A percentile compares a stretch with the other conserved stretches of the same genome.
Conservation (phyloP, 2,888 invertebrate species). For the Drosophila paranaensis region DNA sequence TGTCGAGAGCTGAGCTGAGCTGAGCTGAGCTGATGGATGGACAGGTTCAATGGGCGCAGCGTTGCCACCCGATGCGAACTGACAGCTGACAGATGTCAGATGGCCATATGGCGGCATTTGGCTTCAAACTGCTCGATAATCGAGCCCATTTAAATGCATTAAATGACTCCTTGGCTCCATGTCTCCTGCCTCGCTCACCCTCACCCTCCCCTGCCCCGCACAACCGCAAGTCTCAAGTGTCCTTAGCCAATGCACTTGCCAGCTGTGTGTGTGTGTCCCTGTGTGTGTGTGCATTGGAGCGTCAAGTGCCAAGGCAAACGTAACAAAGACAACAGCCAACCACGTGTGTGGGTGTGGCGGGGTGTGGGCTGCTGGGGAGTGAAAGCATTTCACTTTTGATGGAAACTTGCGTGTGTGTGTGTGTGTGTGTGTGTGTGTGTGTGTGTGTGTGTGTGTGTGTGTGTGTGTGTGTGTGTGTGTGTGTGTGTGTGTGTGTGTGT, state of each 20-base stretch:
- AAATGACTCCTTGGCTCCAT: slow-evolving; percentile 36
- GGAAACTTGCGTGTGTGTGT: not conserved
- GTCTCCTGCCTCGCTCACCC: too few relatives aligned
- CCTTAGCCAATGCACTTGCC: slow-evolving; percentile 11
- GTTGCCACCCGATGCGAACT: slow-evolving; percentile 53
- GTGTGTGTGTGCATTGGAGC: slow-evolving; percentile 41
- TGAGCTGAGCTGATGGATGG: slow-evolving; percentile 10
- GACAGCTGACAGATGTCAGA: slow-evolving; percentile 49
- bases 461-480: slow-evolving; percentile 12
- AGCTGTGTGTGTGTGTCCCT: slow-evolving; percentile 14
- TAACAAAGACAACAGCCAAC: slow-evolving; percentile 22
- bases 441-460: slow-evolving; percentile 11
- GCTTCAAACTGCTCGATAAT: slow-evolving; percentile 59
- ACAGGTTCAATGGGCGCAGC: slow-evolving; percentile 23
- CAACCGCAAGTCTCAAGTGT: not conserved
- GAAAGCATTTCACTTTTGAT: slow-evolving; percentile 51
- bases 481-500: slow-evolving; percentile 12
- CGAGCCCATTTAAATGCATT: slow-evolving; percentile 74
- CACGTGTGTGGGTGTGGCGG: not conserved
- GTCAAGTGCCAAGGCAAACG: slow-evolving; percentile 36
- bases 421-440: slow-evolving; percentile 1
- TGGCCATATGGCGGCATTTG: slow-evolving; percentile 49
- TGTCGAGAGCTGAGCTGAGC: not conserved
- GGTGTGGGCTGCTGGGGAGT: not conserved
- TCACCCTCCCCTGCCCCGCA: not conserved